These are phyloP conservation scores for Drosophila fuyamai DNA, from an alignment of 1,140 invertebrate genomes.

Conservation along the genomic window DNA sequence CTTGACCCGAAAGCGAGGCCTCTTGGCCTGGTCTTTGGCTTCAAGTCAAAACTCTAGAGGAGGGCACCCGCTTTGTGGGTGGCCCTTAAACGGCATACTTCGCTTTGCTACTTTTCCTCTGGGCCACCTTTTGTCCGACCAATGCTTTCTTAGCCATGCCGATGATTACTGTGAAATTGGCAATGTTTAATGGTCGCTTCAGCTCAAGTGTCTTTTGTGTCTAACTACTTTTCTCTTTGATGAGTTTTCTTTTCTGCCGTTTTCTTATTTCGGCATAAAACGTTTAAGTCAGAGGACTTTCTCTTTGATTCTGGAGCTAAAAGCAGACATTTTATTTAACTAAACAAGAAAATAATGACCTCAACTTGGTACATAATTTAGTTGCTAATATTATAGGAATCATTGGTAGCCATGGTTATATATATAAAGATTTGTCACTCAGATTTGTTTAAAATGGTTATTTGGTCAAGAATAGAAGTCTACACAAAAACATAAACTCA, in stretches of 20 bases:
- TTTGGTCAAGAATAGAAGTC: too few species aligned
- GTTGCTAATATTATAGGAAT: too few species aligned
- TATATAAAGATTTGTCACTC: too few species aligned
- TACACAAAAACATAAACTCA: too few species aligned
- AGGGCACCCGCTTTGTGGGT: constrained; percentile 61
- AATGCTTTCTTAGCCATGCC: constrained; percentile 46
- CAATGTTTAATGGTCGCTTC: constrained; percentile 72
- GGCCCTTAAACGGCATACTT: constrained; percentile 75
- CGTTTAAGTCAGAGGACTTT: constrained; percentile 55
- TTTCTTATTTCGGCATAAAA: constrained; percentile 38
- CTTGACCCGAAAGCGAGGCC: constrained; percentile 62
- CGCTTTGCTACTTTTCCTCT: constrained; percentile 67
- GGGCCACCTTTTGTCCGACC: constrained; percentile 40
- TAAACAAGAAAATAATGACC: constrained; percentile 30
- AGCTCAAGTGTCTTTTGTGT: constrained; percentile 59
- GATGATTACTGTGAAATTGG: constrained; percentile 80
- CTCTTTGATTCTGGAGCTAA: constrained; percentile 39
- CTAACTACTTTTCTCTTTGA: constrained; percentile 74
- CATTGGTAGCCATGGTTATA: too few species aligned
- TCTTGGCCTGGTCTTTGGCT: constrained; percentile 59
- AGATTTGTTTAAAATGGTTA: too few species aligned
- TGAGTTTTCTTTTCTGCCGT: constrained; percentile 65
- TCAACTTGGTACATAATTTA: constrained; percentile 7
- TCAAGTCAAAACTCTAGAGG: constrained; percentile 4
- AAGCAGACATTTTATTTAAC: constrained; percentile 2